Percentiles rank a stretch among this genome's conserved stretches.
Evolutionary conservation across 1,140 invertebrate genomes (phyloP).

Genomic region (Adoxophyes honmai): DNA sequence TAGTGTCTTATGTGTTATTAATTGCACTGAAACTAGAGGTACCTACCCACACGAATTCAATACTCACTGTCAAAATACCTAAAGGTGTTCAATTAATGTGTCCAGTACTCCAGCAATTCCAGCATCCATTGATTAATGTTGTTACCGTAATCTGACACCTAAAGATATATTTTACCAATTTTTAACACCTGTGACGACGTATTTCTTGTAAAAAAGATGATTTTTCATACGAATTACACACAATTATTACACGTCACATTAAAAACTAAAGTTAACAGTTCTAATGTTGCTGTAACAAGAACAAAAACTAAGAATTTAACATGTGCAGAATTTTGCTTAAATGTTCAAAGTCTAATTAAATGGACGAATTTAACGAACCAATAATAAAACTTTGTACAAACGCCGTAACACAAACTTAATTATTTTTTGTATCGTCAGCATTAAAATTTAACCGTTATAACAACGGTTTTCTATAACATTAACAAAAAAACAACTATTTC

Average conservation of each 20-base stretch:
- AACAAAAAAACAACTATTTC: conserved; percentile 29
- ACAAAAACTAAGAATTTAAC: conserved; percentile 37
- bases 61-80: too few relatives aligned
- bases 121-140: too few relatives aligned
- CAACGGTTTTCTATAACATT: conserved; percentile 55
- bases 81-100: too few relatives aligned
- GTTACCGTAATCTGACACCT: too few relatives aligned
- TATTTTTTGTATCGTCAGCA: conserved; percentile 46
- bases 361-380: too few relatives aligned
- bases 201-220: not conserved
- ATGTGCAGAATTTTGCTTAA: conserved; percentile 37
- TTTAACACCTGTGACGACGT: too few relatives aligned
- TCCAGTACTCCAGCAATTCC: too few relatives aligned
- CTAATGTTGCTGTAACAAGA: conserved; percentile 23
- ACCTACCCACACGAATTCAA: not conserved
- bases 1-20: conserved; percentile 34
- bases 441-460: conserved; percentile 31
- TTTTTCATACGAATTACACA: conserved; percentile 8
- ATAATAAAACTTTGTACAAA: not conserved
- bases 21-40: not conserved
- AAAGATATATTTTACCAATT: too few relatives aligned
- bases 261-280: conserved; percentile 40
- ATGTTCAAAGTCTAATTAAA: not conserved
- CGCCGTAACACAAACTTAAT: conserved; percentile 24
- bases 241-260: conserved; percentile 25